Evolutionary conservation across 1,140 invertebrate genomes (phyloP), one percentile per base, ranked within the genome.

Genomic region (Danaus plexippus): DNA sequence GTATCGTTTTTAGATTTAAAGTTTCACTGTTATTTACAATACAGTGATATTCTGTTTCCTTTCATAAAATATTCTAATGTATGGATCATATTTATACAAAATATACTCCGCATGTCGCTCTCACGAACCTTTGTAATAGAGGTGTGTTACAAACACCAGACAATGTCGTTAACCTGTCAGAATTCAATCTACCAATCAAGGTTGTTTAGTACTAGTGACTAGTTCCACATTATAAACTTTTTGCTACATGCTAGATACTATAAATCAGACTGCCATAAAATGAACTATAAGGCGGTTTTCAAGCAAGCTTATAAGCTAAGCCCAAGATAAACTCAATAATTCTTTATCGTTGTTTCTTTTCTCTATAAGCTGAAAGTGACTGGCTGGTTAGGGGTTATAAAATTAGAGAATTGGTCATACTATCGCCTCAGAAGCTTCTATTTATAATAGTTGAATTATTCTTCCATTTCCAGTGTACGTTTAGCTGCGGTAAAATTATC

Each of bases 341-440:
- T 51, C 43, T 13, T 43, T 42, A 15, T 47, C 22, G 48, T 9
- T 47, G 41, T 22, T 12, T 52, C 50, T 48, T 56, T 52, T 56
- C 53, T 22, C 59, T 54, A 61, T 61, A 52, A 58, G 59, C 59
- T 49, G 42, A 10, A 15, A 12, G 50, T 45, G 42, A 43, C 47
- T 15, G 22, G 52, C 51, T 54, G 45, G 53, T 52, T 55, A 56
- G 52, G 50, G 43, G 13, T 65, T 73, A 66, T 71, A 77, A 79
- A 80, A 75, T 82, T 82, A 85, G 78, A 77, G 71, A 70, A 80
- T 80, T 82, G 74, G 72, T 80, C 79, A 82, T 77, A 67, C 68
- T 63, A 52, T 60, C 61, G 67, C 61, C 66, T 56, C 48, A 57
- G 61, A 59, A 61, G 64, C 59, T 62, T 63, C 74, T 83, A 83